Conservation (phyloP, 1,140 invertebrate genomes). For the Pseudachorutes palmiensis region DNA sequence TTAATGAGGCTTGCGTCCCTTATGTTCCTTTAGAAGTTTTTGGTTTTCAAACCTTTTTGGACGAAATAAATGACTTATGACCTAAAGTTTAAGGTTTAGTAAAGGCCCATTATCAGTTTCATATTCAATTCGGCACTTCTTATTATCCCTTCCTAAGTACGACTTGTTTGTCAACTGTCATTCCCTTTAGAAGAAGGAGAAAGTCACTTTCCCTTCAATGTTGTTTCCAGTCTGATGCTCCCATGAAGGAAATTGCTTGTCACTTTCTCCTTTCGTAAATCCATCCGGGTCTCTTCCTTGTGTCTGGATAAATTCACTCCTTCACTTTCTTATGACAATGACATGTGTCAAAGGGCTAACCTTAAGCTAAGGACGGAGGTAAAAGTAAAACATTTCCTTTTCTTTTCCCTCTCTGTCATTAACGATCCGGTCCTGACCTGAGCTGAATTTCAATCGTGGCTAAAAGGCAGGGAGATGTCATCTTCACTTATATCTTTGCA, state of each 20-base stretch:
- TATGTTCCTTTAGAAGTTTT: too few relatives aligned
- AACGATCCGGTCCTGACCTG: background rate
- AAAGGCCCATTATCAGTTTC: too few relatives aligned
- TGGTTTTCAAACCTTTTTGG: too few relatives aligned
- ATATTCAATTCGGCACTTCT: background rate
- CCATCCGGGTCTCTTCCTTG: background rate
- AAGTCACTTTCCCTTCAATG: background rate
- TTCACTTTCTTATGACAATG: background rate
- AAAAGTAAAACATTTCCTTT: constrained; percentile 2
- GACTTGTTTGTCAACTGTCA: background rate
- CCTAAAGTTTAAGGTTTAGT: too few relatives aligned
- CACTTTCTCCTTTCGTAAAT: background rate
- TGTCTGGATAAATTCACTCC: background rate
- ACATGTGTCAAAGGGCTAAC: background rate
- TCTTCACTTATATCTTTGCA: background rate
- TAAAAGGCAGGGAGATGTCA: too few relatives aligned
- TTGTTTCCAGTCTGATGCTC: too few relatives aligned
- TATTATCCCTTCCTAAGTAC: background rate
- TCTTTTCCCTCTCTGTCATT: background rate
- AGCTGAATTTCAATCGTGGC: background rate
- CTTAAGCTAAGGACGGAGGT: background rate
- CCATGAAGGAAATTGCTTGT: background rate
- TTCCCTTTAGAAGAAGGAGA: background rate
- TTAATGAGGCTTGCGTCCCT: too few relatives aligned
- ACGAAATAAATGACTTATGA: too few relatives aligned